Base-by-base conservation (phyloP, 2,113 vertebrate species). In the Mystacornis crossleyi region DNA sequence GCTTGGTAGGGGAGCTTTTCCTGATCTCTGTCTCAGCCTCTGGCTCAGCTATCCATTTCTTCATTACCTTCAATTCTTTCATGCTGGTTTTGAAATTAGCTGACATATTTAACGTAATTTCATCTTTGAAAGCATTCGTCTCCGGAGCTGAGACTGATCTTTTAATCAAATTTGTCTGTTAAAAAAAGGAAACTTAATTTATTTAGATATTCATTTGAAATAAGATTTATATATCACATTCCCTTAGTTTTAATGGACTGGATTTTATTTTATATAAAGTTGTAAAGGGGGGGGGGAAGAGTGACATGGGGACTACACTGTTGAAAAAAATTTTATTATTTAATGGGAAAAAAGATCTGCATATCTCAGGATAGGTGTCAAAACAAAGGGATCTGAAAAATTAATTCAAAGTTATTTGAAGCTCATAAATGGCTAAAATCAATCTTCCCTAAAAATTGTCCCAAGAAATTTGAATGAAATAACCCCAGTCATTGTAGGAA, bases 81-180 rank as follows among this genome's bases (percentile, higher is more conserved):
- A 97, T 91, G 81, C 91, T 95, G 82, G 77, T 97, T 94, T 94
- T 94, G 42, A 98, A 97, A 95, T 98, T 92, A 88, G 97, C 70
- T 82, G 86, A 95, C 33, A 97, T 66, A 80, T 93, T 97, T 75
- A 97, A 87, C 0, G 0, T 13, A 34, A 67, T 19, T 88, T 97
- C 90, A 71, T 71, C 90, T 94, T 89, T 92, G 86, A 91, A 93
- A 74, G 61, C 33, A 86, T 95, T 96, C 81, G 95, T 43, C 92
- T 96, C 79, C 50, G 74, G 97, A 57, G 97, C 95, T 48, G 90
- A 98, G 69, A 36, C 26, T 80, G 97, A 74, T 89, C 86, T 95
- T 75, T 96, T 90, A 54, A 93, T 72, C 71, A 86, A 81, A 92
- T 11, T 72, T 57, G 4, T 65, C 91, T 92, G 73, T 33, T 87